A percentile compares a stretch with the other conserved stretches of the same genome.
Evolutionary conservation across 2,113 vertebrate species (phyloP).

Genomic region (Ariopsis seemanni): DNA sequence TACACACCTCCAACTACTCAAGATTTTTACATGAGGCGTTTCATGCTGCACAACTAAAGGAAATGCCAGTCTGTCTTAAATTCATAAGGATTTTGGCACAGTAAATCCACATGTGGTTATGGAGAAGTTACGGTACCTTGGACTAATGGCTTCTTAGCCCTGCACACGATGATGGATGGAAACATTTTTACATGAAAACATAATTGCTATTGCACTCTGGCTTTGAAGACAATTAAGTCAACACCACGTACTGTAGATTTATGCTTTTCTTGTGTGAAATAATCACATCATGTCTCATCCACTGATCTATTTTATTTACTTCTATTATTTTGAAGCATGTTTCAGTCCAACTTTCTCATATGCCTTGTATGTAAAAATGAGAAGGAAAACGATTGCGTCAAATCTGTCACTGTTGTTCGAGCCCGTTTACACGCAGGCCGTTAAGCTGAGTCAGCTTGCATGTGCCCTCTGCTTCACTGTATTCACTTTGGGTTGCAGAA

Average conservation of each 20-base stretch:
- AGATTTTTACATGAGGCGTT: not conserved
- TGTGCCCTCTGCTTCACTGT: slow-evolving; percentile 10
- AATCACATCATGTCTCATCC: not conserved
- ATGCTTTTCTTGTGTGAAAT: slow-evolving; percentile 13
- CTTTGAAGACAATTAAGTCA: slow-evolving; percentile 21
- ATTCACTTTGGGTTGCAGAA: slow-evolving; percentile 14
- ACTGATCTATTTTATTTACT: not conserved
- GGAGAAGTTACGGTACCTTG: slow-evolving; percentile 36
- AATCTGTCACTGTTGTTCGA: not conserved
- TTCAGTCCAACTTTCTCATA: slow-evolving; percentile 2
- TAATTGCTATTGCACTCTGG: not conserved
- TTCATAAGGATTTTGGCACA: slow-evolving; percentile 35
- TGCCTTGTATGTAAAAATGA: slow-evolving; percentile 4
- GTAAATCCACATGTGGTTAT: slow-evolving; percentile 26
- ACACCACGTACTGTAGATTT: slow-evolving; percentile 25
- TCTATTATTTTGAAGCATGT: slow-evolving; percentile 6
- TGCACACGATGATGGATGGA: not conserved
- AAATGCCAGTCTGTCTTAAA: slow-evolving; percentile 9
- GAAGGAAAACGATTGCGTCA: not conserved
- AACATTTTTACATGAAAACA: not conserved
- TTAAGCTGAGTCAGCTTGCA: slow-evolving; percentile 6
- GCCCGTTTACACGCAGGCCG: slow-evolving; percentile 11
- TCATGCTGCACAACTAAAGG: not conserved
- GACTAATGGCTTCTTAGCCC: not conserved
- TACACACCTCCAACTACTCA: not conserved